Conservation (phyloP, 2,797 vertebrate species). For the Fratercula arctica region DNA sequence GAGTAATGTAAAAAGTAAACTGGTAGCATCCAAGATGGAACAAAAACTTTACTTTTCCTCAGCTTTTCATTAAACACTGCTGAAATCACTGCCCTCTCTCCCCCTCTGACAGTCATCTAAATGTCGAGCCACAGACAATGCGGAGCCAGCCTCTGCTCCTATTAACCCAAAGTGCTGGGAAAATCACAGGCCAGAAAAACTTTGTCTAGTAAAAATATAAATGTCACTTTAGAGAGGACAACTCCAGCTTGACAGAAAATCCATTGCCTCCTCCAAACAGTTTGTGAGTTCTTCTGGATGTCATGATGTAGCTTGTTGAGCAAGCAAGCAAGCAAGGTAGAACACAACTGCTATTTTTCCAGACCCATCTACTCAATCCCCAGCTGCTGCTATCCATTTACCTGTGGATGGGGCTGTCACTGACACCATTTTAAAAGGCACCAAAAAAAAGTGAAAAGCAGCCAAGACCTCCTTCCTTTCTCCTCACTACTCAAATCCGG, state of each 20-base stretch:
- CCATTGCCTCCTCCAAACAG: neutral
- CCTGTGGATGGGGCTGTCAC: neutral
- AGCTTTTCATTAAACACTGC: conserved; percentile 21
- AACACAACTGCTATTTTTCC: neutral
- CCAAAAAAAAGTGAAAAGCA: neutral
- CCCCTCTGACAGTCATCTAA: neutral
- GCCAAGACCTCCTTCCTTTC: neutral
- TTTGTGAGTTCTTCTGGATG: neutral
- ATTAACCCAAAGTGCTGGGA: conserved; percentile 31
- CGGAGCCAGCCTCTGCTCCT: conserved; percentile 24
- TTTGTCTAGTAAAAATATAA: conserved; percentile 30
- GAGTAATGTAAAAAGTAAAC: neutral
- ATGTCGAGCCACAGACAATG: conserved; percentile 6
- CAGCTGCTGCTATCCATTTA: neutral
- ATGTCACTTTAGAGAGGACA: neutral
- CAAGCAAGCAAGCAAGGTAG: neutral
- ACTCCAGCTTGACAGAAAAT: conserved; percentile 12
- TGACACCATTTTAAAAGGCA: neutral
- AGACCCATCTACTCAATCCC: neutral
- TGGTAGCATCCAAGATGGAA: neutral
- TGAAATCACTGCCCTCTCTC: neutral
- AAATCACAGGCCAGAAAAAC: conserved; percentile 1
- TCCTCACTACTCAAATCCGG: neutral
- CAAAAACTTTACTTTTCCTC: neutral
- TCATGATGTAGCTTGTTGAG: neutral